These are phyloP conservation scores for Bambusicola thoracicus DNA, from an alignment of 2,113 vertebrate species.

Conservation along the genomic window DNA sequence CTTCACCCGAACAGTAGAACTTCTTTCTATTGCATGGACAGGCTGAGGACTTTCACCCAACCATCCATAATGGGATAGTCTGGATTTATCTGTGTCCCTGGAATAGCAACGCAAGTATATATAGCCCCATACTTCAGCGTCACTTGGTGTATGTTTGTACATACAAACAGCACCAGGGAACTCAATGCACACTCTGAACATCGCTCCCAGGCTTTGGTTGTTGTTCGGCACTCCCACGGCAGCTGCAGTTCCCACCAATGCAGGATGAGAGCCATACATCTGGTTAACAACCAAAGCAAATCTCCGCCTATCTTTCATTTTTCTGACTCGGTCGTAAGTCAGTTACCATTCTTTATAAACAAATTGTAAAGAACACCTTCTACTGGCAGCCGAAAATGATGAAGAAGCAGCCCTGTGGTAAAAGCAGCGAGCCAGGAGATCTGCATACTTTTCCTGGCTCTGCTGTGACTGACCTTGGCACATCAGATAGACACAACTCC, in stretches of 20 bases:
- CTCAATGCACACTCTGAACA: neutral
- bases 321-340: neutral
- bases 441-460: neutral
- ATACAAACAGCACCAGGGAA: neutral
- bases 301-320: neutral
- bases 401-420: neutral
- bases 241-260: fast-evolving
- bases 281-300: neutral
- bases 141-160: neutral
- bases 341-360: neutral
- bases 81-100: neutral
- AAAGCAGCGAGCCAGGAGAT: neutral
- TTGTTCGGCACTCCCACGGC: neutral
- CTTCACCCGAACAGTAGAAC: neutral
- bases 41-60: neutral
- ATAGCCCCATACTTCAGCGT: neutral
- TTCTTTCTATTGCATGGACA: neutral
- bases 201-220: fast-evolving
- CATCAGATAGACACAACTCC: neutral
- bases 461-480: neutral
- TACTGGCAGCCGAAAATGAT: neutral
- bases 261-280: neutral
- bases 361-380: neutral
- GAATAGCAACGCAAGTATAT: neutral
- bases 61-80: neutral